Conservation (phyloP, 2,797 vertebrate species). For the Poeciliopsis gracilis region DNA sequence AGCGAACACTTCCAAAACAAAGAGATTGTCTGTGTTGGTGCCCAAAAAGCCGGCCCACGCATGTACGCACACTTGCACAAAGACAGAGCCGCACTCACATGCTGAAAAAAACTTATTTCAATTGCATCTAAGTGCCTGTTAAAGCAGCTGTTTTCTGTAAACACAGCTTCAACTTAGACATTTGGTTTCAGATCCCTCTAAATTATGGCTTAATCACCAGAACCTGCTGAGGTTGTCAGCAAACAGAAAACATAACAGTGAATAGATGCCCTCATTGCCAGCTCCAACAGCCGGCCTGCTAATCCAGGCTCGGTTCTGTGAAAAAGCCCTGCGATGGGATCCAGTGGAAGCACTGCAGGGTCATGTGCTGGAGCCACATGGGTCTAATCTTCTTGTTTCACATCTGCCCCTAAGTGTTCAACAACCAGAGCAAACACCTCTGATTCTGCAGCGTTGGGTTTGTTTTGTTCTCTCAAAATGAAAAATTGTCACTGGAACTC, state of each 20-base stretch:
- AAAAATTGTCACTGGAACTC: constrained; percentile 53
- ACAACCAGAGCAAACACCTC: background rate
- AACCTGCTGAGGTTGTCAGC: constrained; percentile 69
- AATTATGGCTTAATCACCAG: constrained; percentile 75
- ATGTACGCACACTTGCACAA: constrained; percentile 64
- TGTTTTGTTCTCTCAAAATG: background rate
- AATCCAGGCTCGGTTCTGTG: constrained; percentile 71
- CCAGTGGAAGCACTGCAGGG: constrained; percentile 62
- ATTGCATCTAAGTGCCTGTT: constrained; percentile 74
- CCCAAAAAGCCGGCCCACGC: constrained; percentile 74
- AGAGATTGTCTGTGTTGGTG: constrained; percentile 82
- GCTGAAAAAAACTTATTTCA: constrained; percentile 69
- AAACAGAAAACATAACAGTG: constrained; percentile 72
- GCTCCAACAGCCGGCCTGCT: constrained; percentile 75
- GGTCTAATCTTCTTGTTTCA: constrained; percentile 4
- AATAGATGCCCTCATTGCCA: constrained; percentile 70
- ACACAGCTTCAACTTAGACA: constrained; percentile 60
- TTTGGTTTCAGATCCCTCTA: constrained; percentile 71
- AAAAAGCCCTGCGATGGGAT: constrained; percentile 64
- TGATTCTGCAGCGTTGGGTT: constrained; percentile 13
- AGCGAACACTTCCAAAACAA: constrained; percentile 81
- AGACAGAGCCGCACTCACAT: constrained; percentile 64
- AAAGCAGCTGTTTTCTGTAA: constrained; percentile 81
- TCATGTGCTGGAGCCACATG: constrained; percentile 47
- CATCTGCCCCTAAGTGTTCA: constrained; percentile 34